A percentile compares a stretch with the other conserved stretches of the same genome.
These are phyloP conservation scores for Helicoverpa armigera DNA, from an alignment of 1,140 invertebrate species.

Conservation along the genomic window DNA sequence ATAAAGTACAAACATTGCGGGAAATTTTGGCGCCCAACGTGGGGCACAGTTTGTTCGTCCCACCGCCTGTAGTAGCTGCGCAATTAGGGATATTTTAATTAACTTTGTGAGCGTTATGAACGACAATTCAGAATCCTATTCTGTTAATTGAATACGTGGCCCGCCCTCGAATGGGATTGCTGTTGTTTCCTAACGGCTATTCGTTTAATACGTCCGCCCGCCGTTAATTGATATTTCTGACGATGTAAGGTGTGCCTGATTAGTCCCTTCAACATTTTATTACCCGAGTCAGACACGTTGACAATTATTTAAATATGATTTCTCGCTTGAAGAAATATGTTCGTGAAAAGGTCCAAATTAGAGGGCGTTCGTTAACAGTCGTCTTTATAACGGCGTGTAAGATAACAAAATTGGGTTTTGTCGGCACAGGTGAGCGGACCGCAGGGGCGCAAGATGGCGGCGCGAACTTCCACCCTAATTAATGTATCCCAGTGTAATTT, in stretches of 20 bases:
- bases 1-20: constrained; percentile 82
- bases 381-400: constrained; percentile 12
- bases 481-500: constrained; percentile 67
- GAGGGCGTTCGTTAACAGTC: constrained; percentile 14
- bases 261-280: constrained; percentile 7
- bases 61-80: constrained; percentile 56
- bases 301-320: not conserved
- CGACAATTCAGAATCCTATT: constrained; percentile 78
- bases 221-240: constrained; percentile 63
- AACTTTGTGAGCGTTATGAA: constrained; percentile 78
- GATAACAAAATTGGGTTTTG: constrained; percentile 36
- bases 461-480: constrained; percentile 58
- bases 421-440: constrained; percentile 42
- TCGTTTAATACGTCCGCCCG: constrained; percentile 63
- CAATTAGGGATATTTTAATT: constrained; percentile 83
- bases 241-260: constrained; percentile 10
- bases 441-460: constrained; percentile 41
- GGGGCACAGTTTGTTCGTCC: constrained; percentile 59
- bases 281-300: not conserved
- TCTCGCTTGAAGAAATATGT: constrained; percentile 2
- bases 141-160: constrained; percentile 79
- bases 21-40: constrained; percentile 73
- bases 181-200: constrained; percentile 70
- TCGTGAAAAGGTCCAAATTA: not conserved
- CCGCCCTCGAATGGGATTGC: constrained; percentile 60